phyloP scores from a whole-genome alignment of 2,888 invertebrate species.

The Zygothrica quintamaculata region DNA sequence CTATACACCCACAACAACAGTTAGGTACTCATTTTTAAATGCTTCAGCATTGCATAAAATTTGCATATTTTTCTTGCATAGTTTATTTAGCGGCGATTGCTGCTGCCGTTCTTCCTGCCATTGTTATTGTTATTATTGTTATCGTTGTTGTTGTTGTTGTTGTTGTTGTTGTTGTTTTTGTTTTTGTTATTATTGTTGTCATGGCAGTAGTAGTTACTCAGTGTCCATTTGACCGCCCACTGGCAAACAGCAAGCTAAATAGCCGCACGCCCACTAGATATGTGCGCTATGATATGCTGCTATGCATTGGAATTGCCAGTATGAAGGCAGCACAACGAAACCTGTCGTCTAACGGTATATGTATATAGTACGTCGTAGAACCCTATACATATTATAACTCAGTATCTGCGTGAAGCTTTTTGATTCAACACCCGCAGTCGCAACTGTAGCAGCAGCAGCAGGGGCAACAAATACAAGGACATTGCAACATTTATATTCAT shows the following conservation, averaged over 20 bases:
- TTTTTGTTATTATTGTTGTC: slow-evolving; percentile 22
- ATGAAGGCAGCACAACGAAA: slow-evolving; percentile 22
- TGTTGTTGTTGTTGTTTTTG: slow-evolving; percentile 17
- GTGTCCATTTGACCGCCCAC: slow-evolving; percentile 60
- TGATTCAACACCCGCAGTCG: slow-evolving; percentile 37
- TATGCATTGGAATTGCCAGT: background rate
- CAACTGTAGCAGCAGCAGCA: background rate
- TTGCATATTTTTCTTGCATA: slow-evolving; percentile 75
- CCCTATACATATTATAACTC: slow-evolving; percentile 65
- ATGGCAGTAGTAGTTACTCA: slow-evolving; percentile 19
- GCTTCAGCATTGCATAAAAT: slow-evolving; percentile 77
- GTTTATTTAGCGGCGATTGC: slow-evolving; percentile 70
- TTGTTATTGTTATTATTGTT: slow-evolving; percentile 22
- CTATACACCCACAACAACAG: slow-evolving; percentile 2
- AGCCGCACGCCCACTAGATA: slow-evolving; percentile 41
- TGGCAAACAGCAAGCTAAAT: slow-evolving; percentile 54
- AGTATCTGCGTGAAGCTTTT: slow-evolving; percentile 70
- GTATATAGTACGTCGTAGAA: too few relatives aligned
- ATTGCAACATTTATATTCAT: slow-evolving; percentile 76
- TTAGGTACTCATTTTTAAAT: slow-evolving; percentile 72
- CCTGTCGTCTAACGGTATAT: background rate
- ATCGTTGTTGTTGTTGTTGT: slow-evolving; percentile 11
- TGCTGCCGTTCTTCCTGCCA: slow-evolving; percentile 4
- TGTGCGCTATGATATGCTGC: slow-evolving; percentile 31
- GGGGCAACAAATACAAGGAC: slow-evolving; percentile 15